Conservation (phyloP, 1,140 invertebrate genomes). For the Drosophila subobscura region DNA sequence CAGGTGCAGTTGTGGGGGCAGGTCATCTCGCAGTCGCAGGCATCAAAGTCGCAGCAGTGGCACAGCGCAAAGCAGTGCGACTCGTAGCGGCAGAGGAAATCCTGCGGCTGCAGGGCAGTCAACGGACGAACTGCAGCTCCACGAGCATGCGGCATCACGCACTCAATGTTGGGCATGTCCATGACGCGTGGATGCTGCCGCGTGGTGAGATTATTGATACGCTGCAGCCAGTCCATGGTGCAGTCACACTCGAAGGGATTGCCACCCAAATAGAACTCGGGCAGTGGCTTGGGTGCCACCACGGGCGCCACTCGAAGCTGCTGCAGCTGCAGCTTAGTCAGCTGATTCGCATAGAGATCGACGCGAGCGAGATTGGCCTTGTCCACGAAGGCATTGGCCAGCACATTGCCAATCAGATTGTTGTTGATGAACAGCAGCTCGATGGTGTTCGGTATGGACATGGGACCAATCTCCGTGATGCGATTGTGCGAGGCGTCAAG, state of each 20-base stretch:
- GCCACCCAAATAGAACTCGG: conserved; percentile 94
- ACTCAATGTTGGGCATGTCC: conserved; percentile 94
- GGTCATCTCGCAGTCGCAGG: conserved; percentile 97
- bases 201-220: conserved; percentile 92
- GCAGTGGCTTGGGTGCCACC: conserved; percentile 87
- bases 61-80: conserved; percentile 96
- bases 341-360: conserved; percentile 94
- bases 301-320: conserved; percentile 90
- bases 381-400: conserved; percentile 92
- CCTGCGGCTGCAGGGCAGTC: conserved; percentile 88
- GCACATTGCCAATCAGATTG: conserved; percentile 91
- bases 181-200: conserved; percentile 93
- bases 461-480: conserved; percentile 90
- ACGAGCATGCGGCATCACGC: conserved; percentile 91
- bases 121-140: conserved; percentile 88
- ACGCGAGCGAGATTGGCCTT: conserved; percentile 93
- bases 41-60: conserved; percentile 97
- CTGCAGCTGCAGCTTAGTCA: conserved; percentile 91
- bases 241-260: conserved; percentile 96
- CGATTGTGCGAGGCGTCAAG: conserved; percentile 94
- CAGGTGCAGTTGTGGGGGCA: conserved; percentile 96
- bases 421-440: conserved; percentile 95
- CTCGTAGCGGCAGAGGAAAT: conserved; percentile 95
- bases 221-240: conserved; percentile 95
- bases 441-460: conserved; percentile 94